A percentile compares a stretch with the other conserved stretches of the same genome.
phyloP scores from a whole-genome alignment of 2,113 vertebrate species.

The Uria aalge region DNA sequence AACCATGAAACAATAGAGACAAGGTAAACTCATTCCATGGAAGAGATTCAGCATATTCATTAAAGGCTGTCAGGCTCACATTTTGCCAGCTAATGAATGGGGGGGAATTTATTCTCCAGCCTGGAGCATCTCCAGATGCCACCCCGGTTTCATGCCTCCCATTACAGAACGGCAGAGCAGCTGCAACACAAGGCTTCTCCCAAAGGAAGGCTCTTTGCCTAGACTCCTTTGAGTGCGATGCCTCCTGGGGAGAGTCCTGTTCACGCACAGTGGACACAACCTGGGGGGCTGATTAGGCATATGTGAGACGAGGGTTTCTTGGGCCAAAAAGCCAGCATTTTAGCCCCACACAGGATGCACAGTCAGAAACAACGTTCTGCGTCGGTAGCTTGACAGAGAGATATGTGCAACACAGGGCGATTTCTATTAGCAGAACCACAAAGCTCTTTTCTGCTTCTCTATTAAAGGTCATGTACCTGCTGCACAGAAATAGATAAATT shows the following conservation, averaged over 20 bases:
- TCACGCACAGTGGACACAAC: no score
- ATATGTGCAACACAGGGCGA: background rate
- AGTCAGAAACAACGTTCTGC: background rate
- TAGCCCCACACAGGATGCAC: background rate
- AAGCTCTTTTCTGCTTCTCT: background rate
- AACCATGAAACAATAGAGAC: background rate
- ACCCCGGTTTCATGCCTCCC: background rate
- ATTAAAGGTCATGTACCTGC: background rate
- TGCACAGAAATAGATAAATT: background rate
- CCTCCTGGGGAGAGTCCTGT: background rate
- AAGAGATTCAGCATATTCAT: background rate
- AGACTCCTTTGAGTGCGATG: background rate
- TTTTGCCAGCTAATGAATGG: background rate
- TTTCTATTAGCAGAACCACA: background rate
- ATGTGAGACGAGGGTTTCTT: background rate
- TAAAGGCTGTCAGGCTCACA: background rate
- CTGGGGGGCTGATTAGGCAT: background rate
- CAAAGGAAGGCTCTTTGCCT: background rate
- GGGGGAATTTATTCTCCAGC: background rate
- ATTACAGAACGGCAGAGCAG: background rate
- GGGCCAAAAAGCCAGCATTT: background rate
- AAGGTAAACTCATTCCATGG: background rate
- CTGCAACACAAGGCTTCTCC: background rate
- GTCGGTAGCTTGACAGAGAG: background rate
- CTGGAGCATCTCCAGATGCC: background rate